Evolutionary conservation across 2,888 invertebrate genomes (phyloP).

Genomic region (Phania funesta): DNA sequence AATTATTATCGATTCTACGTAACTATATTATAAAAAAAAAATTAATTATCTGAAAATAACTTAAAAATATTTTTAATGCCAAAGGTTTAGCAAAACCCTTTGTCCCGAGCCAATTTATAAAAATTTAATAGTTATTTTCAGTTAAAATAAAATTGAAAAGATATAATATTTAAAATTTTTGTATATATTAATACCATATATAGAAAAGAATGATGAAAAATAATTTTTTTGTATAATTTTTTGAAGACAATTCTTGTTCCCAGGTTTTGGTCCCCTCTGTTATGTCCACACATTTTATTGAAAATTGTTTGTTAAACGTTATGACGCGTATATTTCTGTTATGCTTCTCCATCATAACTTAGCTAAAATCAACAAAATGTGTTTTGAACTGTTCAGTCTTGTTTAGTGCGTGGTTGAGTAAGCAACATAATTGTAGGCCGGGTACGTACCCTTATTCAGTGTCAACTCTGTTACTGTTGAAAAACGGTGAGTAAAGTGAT

Average conservation of each 20-base stretch:
- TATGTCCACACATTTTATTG: constrained; percentile 38
- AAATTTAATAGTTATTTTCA: constrained; percentile 23
- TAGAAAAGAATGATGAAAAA: constrained; percentile 43
- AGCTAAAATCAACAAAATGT: constrained; percentile 45
- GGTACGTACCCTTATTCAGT: constrained; percentile 44
- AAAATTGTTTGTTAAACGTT: constrained; percentile 38
- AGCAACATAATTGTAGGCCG: constrained; percentile 48
- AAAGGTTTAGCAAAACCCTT: constrained; percentile 42
- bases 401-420: constrained; percentile 43
- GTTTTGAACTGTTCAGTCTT: constrained; percentile 47
- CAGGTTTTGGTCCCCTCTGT: constrained; percentile 41
- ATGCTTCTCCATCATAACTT: constrained; percentile 50
- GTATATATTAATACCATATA: constrained; percentile 46
- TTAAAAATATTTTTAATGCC: constrained; percentile 8
- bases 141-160: constrained; percentile 35
- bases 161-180: constrained; percentile 38
- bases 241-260: constrained; percentile 39
- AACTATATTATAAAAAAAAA: constrained; percentile 40
- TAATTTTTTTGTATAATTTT: constrained; percentile 40
- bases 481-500: constrained; percentile 43
- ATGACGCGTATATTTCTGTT: constrained; percentile 44
- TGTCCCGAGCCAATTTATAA: constrained; percentile 39
- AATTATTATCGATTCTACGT: constrained; percentile 42
- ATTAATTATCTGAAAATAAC: constrained; percentile 38
- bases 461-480: constrained; percentile 29